Percentiles rank a stretch among this genome's conserved stretches.
Evolutionary conservation across 1,140 invertebrate genomes (phyloP).

Genomic region (Cotesia vestalis): DNA sequence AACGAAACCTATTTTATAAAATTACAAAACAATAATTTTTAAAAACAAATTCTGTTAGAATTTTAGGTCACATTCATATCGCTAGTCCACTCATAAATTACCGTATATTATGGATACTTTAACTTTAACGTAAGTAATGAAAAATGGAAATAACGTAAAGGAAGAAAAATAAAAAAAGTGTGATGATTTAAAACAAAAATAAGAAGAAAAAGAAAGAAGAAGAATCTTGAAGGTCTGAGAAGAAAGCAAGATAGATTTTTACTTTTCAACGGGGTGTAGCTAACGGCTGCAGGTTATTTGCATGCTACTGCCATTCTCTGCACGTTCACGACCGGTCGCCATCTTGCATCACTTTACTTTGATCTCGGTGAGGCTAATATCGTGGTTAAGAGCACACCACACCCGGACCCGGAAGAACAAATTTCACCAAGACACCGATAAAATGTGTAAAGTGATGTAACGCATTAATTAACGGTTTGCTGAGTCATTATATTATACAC

Average conservation of each 20-base stretch:
- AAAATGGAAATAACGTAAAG: neutral
- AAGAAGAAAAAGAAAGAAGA: neutral
- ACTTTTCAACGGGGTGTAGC: conserved; percentile 25
- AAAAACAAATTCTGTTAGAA: too few species aligned
- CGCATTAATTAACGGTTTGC: neutral
- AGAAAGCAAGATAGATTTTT: conserved; percentile 20
- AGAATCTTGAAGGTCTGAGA: conserved; percentile 6
- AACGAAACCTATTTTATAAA: too few species aligned
- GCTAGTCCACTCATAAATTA: too few species aligned
- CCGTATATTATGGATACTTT: too few species aligned
- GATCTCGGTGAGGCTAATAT: conserved; percentile 42
- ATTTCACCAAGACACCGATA: neutral
- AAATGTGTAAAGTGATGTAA: conserved; percentile 10
- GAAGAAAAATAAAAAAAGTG: too few species aligned
- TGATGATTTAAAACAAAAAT: neutral
- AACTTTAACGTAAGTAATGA: neutral
- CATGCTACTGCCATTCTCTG: conserved; percentile 42
- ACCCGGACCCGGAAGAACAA: conserved; percentile 6
- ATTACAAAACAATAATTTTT: too few species aligned
- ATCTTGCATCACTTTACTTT: conserved; percentile 47
- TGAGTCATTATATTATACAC: too few species aligned
- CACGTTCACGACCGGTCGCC: conserved; percentile 41
- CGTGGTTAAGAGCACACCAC: conserved; percentile 34
- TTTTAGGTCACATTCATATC: too few species aligned
- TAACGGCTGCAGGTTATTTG: conserved; percentile 43